Base-by-base conservation (phyloP, 1,140 invertebrate genomes). In the Orius insidiosus region DNA sequence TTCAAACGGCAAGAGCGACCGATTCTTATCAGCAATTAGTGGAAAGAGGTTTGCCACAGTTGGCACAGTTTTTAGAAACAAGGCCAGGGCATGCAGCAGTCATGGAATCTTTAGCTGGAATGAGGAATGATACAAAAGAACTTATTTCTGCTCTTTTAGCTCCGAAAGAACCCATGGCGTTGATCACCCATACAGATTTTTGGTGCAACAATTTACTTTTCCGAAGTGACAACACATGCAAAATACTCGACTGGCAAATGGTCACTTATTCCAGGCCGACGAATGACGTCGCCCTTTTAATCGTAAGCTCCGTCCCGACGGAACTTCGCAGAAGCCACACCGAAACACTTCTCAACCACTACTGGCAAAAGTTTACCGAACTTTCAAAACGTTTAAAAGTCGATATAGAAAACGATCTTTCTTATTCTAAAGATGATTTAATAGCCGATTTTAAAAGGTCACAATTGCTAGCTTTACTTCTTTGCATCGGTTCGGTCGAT, bases 181-280 rank as follows among this genome's bases (percentile, higher is more conserved):
- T 82, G 8, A 70, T 79, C 42, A 82, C 79, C 0, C 80, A 84
- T 57, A 83, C 79, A 0, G 82, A 85, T 55, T 85, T 84, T 58
- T 85, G 80, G 80, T 80, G 78, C 57, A 82, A 82, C 51, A 85
- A 85, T 62, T 63, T 85, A 5, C 65, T 83, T 45, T 84, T 85
- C 54, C 63, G 67, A 30, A 68, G 74, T 50, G 65, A 72, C 33
- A 53, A 52, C 14, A 14, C 45, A 4, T 85, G 80, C 54, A 69
- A 71, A 14, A 77, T 83, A 14, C 60, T 85, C 11, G 80, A 84
- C 57, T 85, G 80, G 80, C 80, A 85, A 65, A 84, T 85, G 80
- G 49, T 83, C 42, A 81, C 79, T 0, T 74, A 80, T 48, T 80
- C 78, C 45, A 63, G 75, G 48, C 74, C 76, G 1, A 79, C 75